Evolutionary conservation across 1,140 invertebrate genomes (phyloP).

Genomic region (Tetragnatha versicolor): DNA sequence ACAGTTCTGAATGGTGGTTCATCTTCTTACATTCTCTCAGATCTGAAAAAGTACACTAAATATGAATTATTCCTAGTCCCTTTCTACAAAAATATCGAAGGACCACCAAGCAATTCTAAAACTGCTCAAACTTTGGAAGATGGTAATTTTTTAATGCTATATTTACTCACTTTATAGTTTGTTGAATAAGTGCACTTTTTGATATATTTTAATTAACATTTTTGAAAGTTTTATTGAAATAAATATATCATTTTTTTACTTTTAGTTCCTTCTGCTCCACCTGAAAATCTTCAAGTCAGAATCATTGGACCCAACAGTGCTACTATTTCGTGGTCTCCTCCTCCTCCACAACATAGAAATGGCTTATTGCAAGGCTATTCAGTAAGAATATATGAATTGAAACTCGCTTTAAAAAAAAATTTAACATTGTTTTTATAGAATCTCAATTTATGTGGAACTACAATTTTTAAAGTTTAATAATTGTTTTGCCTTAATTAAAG

Average conservation of each 20-base stretch:
- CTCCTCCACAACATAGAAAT: conserved; percentile 79
- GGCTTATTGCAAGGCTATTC: conserved; percentile 83
- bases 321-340: conserved; percentile 81
- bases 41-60: conserved; percentile 81
- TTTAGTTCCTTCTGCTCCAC: conserved; percentile 78
- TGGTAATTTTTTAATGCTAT: conserved; percentile 59
- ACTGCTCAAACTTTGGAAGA: conserved; percentile 66
- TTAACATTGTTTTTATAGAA: too few species aligned
- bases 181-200: background rate
- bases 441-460: too few species aligned
- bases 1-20: conserved; percentile 64
- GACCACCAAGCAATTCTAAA: conserved; percentile 72
- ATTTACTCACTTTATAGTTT: background rate
- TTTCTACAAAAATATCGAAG: conserved; percentile 83
- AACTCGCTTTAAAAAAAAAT: too few species aligned
- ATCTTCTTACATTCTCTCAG: conserved; percentile 71
- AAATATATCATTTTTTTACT: conserved; percentile 35
- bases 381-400: too few species aligned
- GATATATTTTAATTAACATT: too few species aligned
- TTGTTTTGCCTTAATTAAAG: too few species aligned
- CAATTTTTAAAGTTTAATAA: too few species aligned
- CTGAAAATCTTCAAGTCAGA: conserved; percentile 79
- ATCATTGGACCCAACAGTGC: conserved; percentile 82
- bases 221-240: background rate
- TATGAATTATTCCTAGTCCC: conserved; percentile 91